A percentile compares a stretch with the other conserved stretches of the same genome.
These are phyloP conservation scores for Psephotus haematonotus DNA, from an alignment of 2,113 vertebrate species.

Conservation along the genomic window DNA sequence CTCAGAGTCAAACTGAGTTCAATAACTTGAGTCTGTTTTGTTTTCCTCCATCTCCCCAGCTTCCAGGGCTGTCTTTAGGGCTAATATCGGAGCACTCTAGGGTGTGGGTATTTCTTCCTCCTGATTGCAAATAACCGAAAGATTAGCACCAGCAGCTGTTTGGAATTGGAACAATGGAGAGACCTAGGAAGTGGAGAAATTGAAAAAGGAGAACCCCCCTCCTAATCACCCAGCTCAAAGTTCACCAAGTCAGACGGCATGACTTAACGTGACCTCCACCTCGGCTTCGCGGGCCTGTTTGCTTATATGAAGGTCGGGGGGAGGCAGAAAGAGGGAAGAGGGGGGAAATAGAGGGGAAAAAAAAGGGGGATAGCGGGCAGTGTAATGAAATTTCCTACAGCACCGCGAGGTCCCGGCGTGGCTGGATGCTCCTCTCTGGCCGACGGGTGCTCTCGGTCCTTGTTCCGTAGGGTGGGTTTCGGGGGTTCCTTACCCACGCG, in stretches of 20 bases:
- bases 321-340: background rate
- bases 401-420: background rate
- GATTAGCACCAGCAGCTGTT: conserved; percentile 79
- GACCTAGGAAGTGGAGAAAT: conserved; percentile 76
- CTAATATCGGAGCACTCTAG: conserved; percentile 51
- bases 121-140: conserved; percentile 73
- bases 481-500: background rate
- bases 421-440: background rate
- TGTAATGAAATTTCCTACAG: conserved; percentile 44
- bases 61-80: conserved; percentile 1
- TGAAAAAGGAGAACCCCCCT: conserved; percentile 43
- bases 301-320: background rate
- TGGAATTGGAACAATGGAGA: conserved; percentile 74
- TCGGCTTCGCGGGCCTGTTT: background rate
- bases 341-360: background rate
- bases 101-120: conserved; percentile 62
- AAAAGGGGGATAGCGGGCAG: background rate
- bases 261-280: conserved; percentile 61
- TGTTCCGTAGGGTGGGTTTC: background rate
- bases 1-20: conserved; percentile 57
- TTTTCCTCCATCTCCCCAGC: background rate
- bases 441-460: background rate
- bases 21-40: background rate
- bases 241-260: conserved; percentile 61
- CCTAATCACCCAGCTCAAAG: conserved; percentile 65